Evolutionary conservation across 2,797 vertebrate genomes (phyloP), one percentile per base, ranked within the genome.

Genomic region (Lithobates pipiens): DNA sequence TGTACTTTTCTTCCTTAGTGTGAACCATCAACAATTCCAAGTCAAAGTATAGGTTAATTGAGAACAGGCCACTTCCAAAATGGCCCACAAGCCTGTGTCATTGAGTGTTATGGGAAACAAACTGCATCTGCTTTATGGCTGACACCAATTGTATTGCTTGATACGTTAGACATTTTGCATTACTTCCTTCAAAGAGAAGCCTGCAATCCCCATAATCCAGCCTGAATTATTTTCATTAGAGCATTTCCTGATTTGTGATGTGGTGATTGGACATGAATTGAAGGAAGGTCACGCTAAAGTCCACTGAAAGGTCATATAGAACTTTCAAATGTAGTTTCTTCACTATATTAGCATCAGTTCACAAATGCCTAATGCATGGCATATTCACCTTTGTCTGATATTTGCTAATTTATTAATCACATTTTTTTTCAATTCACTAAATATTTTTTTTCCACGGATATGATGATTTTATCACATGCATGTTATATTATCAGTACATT

Each of bases 141-240:
- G 61, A 85, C 57, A 80, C 84, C 44, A 27, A 80, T 68, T 50
- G 70, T 80, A 44, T 74, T 74, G 27, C 76, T 73, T 65, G 68
- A 50, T 77, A 77, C 75, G 63, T 82, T 65, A 80, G 54, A 50
- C 57, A 77, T 65, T 72, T 57, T 61, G 50, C 36, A 82, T 86
- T n/a, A 73, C 16, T 77, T 18, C 13, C 72, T 82, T 86, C 73
- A 82, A 81, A 81, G 73, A 44, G 34, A 76, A 63, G 8, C 21
- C 57, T 72, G 44, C 65, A 77, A 82, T 86, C 74, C 25, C 54
- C 50, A 46, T 72, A 86, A 86, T 86, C 80, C 50, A 72, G 44
- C 18, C 5, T 21, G 72, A 82, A 77, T 71, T 42, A 77, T 50
- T 77, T 77, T 72, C 36, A 72, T 78, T 84, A 72, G 39, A 46